Evolutionary conservation across 2,888 invertebrate genomes (phyloP).

Genomic region (Eupithecia exiguata): DNA sequence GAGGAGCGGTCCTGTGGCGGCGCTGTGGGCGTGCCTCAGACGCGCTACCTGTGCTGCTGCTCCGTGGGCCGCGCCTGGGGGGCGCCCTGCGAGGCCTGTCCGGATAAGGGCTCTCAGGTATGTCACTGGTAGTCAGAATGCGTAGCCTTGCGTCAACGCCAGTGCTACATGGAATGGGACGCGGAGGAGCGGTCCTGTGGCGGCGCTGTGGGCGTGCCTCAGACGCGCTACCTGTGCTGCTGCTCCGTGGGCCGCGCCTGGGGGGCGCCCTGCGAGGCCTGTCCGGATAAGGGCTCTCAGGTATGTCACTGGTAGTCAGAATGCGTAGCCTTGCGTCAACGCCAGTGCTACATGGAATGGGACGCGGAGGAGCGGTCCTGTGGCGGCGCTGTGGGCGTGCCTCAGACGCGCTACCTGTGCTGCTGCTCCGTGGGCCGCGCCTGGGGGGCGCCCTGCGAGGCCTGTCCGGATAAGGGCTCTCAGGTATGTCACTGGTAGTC

Average conservation of each 20-base stretch:
- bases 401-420: conserved; percentile 87
- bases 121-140: conserved; percentile 86
- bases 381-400: conserved; percentile 88
- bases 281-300: conserved; percentile 84
- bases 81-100: conserved; percentile 90
- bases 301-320: conserved; percentile 75
- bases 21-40: conserved; percentile 87
- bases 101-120: conserved; percentile 73
- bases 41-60: conserved; percentile 91
- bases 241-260: conserved; percentile 93
- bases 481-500: conserved; percentile 35
- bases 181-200: conserved; percentile 85
- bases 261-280: conserved; percentile 91
- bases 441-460: conserved; percentile 92
- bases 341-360: conserved; percentile 90
- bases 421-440: conserved; percentile 93
- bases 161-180: conserved; percentile 89
- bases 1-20: conserved; percentile 86
- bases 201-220: conserved; percentile 87
- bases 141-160: conserved; percentile 92
- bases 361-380: conserved; percentile 84
- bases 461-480: conserved; percentile 86
- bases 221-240: conserved; percentile 88
- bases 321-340: conserved; percentile 92
- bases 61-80: conserved; percentile 94